phyloP scores from a whole-genome alignment of 92 coral and sea anemone species.

The Siderastrea radians region DNA sequence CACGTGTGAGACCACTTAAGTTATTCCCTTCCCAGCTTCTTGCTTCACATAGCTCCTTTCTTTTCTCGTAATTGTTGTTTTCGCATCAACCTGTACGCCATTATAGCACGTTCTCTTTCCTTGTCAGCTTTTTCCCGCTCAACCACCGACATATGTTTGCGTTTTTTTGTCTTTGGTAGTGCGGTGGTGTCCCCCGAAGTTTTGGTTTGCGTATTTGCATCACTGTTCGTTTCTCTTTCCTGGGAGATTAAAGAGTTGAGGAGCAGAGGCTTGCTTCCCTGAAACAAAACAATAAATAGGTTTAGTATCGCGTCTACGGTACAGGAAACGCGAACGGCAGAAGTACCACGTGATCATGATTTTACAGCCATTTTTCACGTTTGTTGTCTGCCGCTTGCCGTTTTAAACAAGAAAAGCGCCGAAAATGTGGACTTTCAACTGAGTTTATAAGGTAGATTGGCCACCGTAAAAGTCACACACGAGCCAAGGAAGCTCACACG shows the following conservation, averaged over 20 bases:
- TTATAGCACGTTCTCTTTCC: constrained; percentile 82
- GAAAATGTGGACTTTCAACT: too few relatives aligned
- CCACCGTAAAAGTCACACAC: too few relatives aligned
- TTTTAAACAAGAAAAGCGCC: too few relatives aligned
- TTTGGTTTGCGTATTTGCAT: neutral
- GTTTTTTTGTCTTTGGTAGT: constrained; percentile 73
- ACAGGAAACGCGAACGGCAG: neutral
- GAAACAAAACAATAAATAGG: neutral
- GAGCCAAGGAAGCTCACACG: too few relatives aligned
- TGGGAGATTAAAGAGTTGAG: constrained; percentile 44
- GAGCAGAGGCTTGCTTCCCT: constrained; percentile 76
- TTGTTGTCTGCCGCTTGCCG: too few relatives aligned
- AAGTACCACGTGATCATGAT: neutral
- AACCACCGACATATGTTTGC: constrained; percentile 87
- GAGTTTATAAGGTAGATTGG: too few relatives aligned
- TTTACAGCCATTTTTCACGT: too few relatives aligned
- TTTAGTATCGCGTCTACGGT: neutral
- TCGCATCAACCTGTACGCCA: constrained; percentile 77
- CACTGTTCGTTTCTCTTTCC: neutral
- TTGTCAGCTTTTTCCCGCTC: constrained; percentile 79
- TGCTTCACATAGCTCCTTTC: neutral
- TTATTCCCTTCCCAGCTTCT: neutral
- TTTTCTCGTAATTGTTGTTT: constrained; percentile 46
- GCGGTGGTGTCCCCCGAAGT: neutral
- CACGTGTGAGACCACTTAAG: neutral